Base-by-base conservation (phyloP, 2,113 vertebrate species). In the Carollia perspicillata region DNA sequence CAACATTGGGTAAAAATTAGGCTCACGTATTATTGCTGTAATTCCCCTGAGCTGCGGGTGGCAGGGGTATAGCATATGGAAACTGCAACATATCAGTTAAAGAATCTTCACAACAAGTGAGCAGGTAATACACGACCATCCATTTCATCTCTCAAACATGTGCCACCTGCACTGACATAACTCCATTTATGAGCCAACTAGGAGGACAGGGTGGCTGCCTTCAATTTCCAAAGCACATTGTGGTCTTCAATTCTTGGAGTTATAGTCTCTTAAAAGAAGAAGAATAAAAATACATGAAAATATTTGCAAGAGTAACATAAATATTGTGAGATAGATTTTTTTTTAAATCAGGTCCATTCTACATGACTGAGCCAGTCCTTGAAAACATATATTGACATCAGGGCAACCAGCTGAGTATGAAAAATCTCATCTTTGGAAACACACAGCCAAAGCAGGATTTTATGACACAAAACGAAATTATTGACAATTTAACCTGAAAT, bases 221-320 rank as follows among this genome's bases (percentile, higher is more conserved):
- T 79, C 44, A 93, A 55, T 66, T 79, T 92, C 9, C 14, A 80
- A 86, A 92, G 79, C 37, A 84, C 35, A 72, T 49, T 60, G 58
- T 95, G 47, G 84, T 79, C 65, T 65, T 49, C 22, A 78, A 74
- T 84, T 81, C 49, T 88, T 96, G 53, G 20, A 87, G 69, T 58
- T 87, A 63, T 4, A 5, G 7, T 1, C 26, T 94, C 71, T 77
- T 90, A n/a, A 74, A 71, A 95, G 28, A 89, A 51, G 51, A 87
- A 18, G 5, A 3, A 85, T 71, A 42, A 74, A 92, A 51, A 65
- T 51, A 14, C 22, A 71, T 37, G 33, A 40, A 87, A 65, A 69
- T 44, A 28, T 85, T 51, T 44, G 8, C 30, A 74, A 83, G 9
- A 83, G 22, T 35, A 75, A 58, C 16, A 63, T 84, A 71, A 91